A percentile compares a stretch with the other conserved stretches of the same genome.
These are phyloP conservation scores for Philantomba maxwellii DNA, from an alignment of 2,113 vertebrate species.

Conservation along the genomic window DNA sequence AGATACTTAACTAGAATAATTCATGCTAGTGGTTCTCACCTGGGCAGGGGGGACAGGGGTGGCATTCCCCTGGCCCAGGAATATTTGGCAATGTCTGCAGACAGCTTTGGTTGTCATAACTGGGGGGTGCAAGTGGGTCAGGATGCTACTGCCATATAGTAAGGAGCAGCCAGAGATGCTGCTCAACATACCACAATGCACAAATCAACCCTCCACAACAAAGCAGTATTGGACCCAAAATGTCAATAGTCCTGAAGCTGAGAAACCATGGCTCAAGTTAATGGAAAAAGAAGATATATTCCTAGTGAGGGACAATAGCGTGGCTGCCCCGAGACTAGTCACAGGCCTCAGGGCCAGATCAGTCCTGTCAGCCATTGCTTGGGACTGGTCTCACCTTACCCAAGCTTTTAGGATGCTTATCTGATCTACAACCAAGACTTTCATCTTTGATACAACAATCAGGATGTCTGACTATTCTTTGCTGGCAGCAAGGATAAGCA, in stretches of 20 bases:
- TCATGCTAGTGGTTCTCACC: not conserved
- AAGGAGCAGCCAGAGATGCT: not conserved
- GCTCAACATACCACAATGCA: not conserved
- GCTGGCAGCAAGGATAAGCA: not conserved
- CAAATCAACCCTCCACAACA: not conserved
- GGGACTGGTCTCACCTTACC: not conserved
- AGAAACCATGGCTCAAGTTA: not conserved
- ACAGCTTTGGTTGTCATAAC: not conserved
- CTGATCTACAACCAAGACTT: not conserved
- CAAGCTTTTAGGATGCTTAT: not conserved
- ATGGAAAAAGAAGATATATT: not conserved
- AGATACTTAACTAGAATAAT: not conserved
- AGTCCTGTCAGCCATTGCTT: not conserved
- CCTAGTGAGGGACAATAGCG: not conserved
- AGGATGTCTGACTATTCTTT: not conserved
- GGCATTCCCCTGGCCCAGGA: not conserved
- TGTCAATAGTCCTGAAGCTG: not conserved
- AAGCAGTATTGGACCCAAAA: not conserved
- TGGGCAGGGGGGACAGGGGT: fast-evolving
- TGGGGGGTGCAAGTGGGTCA: not conserved
- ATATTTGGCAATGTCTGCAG: not conserved
- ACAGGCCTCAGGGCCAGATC: not conserved
- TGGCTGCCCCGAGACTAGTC: not conserved
- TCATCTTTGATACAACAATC: not conserved
- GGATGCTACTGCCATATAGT: not conserved